Evolutionary conservation across 2,113 vertebrate species (phyloP).

Genomic region (Eidolon helvum): DNA sequence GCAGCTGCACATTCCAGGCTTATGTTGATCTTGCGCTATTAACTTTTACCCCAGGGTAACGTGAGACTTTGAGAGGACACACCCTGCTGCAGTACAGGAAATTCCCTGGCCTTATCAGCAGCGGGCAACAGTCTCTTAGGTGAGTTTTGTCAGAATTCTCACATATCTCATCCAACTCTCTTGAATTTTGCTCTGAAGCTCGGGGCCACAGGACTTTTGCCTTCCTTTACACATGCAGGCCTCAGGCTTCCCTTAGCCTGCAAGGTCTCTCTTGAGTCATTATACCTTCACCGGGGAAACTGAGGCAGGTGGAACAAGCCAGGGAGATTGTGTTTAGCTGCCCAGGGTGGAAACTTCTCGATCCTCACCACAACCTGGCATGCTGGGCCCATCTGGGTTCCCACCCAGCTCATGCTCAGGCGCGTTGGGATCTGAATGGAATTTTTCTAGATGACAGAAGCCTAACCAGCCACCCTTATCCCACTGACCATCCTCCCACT

Average conservation of each 20-base stretch:
- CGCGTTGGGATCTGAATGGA: neutral
- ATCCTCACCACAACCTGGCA: neutral
- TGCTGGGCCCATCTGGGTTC: neutral
- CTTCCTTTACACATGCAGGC: neutral
- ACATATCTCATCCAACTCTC: neutral
- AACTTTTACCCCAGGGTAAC: rapidly evolving
- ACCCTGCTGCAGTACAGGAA: neutral
- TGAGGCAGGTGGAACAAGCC: neutral
- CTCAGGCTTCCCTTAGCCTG: too few species aligned
- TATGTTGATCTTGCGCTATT: too few species aligned
- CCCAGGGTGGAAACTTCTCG: neutral
- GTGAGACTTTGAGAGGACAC: neutral
- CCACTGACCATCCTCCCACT: neutral
- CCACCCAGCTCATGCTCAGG: neutral
- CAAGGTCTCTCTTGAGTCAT: neutral
- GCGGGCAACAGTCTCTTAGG: rapidly evolving
- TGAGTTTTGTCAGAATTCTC: neutral
- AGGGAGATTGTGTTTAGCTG: neutral
- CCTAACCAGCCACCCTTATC: neutral
- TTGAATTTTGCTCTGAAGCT: neutral
- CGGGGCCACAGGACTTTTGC: neutral
- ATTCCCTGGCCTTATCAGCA: neutral
- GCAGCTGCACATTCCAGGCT: neutral
- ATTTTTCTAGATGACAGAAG: neutral
- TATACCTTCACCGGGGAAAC: neutral